Evolutionary conservation across 2,888 invertebrate genomes (phyloP), one percentile per base, ranked within the genome.

Genomic region (Cephalotes varians): DNA sequence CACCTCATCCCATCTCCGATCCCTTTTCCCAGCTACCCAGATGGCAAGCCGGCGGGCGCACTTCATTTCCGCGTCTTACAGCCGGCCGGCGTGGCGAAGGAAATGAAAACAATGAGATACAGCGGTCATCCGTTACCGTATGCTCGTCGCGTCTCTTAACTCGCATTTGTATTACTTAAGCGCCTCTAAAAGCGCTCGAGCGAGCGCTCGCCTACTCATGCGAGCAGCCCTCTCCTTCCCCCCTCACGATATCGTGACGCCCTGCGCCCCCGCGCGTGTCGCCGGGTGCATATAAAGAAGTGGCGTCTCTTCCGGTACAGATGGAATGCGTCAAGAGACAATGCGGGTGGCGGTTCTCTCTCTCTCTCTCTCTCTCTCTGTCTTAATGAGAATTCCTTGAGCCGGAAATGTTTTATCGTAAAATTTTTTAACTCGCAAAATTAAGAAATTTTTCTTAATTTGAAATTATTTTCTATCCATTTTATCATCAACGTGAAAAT

Each of bases 51-150:
- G 88, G 89, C 93, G 91, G 90, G 93, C 92, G 92, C 92, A 94
- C 94, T 94, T 94, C 94, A 94, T 94, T 94, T 94, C 94, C 94
- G 94, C 94, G 94, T 94, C 94, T 94, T 94, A 94, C 94, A 94
- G 94, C 88, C 89, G 87, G 91, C 91, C 92, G 93, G 92, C 91
- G 89, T 89, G 91, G 89, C 93, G 92, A 93, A 94, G 94, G 94
- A 94, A 94, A 94, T 94, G 94, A 94, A 94, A 94, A 94, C 94
- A 94, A 94, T 94, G 94, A 94, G 94, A 94, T 94, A 94, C 94
- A 94, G 94, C 94, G 94, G 94, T 94, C 94, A 94, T 94, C 94
- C 93, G 94, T 94, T 94, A 93, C 92, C 89, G 76, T 88, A 90
- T 87, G 89, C 90, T 90, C 91, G 89, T 83, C 87, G 89, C 91